Percentiles rank a stretch among this genome's conserved stretches.
These are phyloP conservation scores for Doris montereyensis DNA, from an alignment of 2,888 invertebrate genomes.

Conservation along the genomic window DNA sequence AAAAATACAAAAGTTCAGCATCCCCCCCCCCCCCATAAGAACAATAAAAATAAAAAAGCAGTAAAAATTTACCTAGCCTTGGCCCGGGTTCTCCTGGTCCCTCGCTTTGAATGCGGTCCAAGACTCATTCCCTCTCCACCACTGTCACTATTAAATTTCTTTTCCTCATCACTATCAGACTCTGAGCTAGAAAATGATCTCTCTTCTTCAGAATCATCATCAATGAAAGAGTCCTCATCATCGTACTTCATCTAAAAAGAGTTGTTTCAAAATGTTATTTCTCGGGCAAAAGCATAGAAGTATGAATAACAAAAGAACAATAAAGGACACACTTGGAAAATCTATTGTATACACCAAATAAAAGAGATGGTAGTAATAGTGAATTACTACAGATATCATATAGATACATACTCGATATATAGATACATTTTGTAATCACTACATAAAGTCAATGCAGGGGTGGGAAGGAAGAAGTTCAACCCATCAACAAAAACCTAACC, in stretches of 20 bases:
- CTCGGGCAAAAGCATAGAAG: too few species aligned
- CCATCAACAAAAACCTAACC: too few species aligned
- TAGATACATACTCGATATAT: too few species aligned
- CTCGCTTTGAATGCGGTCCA: slow-evolving; percentile 22
- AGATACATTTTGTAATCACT: too few species aligned
- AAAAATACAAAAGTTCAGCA: too few species aligned
- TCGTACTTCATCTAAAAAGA: slow-evolving; percentile 45
- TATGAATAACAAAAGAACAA: neutral
- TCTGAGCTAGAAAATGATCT: slow-evolving; percentile 40
- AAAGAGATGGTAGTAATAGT: too few species aligned
- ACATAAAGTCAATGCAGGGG: too few species aligned
- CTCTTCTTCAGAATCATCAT: slow-evolving; percentile 50
- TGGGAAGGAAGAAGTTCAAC: too few species aligned
- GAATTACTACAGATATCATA: too few species aligned
- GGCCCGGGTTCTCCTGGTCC: slow-evolving; percentile 36
- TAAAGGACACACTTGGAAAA: neutral
- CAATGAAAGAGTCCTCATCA: slow-evolving; percentile 66
- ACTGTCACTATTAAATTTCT: slow-evolving; percentile 35
- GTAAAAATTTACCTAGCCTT: slow-evolving; percentile 33
- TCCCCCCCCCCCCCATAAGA: too few species aligned
- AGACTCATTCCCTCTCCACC: slow-evolving; percentile 40
- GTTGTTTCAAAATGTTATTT: neutral
- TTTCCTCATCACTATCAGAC: slow-evolving; percentile 44
- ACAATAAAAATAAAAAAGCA: too few species aligned
- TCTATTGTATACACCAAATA: neutral